phyloP scores from a whole-genome alignment of 2,113 vertebrate genomes.

The Heliornis fulica region DNA sequence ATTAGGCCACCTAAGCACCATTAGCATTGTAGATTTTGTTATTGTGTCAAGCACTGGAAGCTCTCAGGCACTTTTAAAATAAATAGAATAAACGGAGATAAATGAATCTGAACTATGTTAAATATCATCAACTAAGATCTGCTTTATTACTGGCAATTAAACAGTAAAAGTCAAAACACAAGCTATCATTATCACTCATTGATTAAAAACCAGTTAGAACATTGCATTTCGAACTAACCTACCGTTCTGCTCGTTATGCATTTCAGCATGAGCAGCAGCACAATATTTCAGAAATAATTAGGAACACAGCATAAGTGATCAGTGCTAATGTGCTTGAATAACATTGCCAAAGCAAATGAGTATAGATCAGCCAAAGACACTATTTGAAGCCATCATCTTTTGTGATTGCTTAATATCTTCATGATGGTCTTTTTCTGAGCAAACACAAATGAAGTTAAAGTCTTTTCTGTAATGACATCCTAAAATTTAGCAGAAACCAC shows the following conservation, averaged over 20 bases:
- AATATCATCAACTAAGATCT: conserved; percentile 35
- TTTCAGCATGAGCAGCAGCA: conserved; percentile 25
- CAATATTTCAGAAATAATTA: conserved; percentile 61
- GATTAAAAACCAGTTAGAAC: conserved; percentile 53
- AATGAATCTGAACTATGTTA: conserved; percentile 22
- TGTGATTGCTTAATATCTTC: not conserved
- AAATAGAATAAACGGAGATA: conserved; percentile 28
- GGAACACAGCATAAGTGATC: conserved; percentile 34
- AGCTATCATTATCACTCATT: conserved; percentile 57
- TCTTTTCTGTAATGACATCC: not conserved
- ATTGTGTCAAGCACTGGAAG: not conserved
- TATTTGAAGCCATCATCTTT: conserved; percentile 12
- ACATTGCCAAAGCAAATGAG: conserved; percentile 42
- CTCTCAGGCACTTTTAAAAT: conserved; percentile 33
- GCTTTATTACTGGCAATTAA: conserved; percentile 57
- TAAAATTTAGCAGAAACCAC: not conserved
- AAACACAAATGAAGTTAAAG: not conserved
- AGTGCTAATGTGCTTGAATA: conserved; percentile 28
- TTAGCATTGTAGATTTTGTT: not conserved
- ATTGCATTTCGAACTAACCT: not conserved
- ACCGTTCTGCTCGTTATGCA: not conserved
- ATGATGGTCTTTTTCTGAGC: not conserved
- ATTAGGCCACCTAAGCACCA: not conserved
- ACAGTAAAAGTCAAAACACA: conserved; percentile 56
- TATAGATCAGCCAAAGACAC: conserved; percentile 33